These are phyloP conservation scores for Drosophila parvula DNA, from an alignment of 1,140 invertebrate genomes.

Conservation along the genomic window DNA sequence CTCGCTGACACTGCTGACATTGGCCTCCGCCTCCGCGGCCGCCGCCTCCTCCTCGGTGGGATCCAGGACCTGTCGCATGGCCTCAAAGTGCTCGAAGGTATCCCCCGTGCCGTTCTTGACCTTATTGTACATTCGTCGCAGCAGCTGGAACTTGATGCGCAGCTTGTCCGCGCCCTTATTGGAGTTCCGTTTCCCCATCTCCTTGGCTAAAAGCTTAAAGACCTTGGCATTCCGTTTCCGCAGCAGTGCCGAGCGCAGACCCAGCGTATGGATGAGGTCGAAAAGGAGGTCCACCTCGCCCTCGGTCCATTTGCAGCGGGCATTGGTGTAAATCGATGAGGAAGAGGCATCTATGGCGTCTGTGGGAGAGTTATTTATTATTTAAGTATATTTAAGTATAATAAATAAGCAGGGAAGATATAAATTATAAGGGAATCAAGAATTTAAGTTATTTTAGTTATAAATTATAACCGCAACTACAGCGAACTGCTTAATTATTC, in stretches of 20 bases:
- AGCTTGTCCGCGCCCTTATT: conserved; percentile 60
- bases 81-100: conserved; percentile 60
- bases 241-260: conserved; percentile 52
- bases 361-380: not conserved
- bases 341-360: conserved; percentile 31
- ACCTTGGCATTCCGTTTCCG: conserved; percentile 67
- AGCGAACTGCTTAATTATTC: too few species aligned
- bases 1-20: conserved; percentile 43
- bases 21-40: conserved; percentile 18
- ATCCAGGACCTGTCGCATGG: conserved; percentile 61
- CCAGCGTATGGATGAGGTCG: conserved; percentile 49
- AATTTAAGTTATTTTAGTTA: not conserved
- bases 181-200: conserved; percentile 52
- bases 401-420: not conserved
- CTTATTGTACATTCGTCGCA: conserved; percentile 64
- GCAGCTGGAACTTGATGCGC: conserved; percentile 65
- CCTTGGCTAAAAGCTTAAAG: conserved; percentile 60
- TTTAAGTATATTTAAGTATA: not conserved
- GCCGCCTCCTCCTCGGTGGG: conserved; percentile 32
- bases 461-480: too few species aligned
- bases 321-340: conserved; percentile 29
- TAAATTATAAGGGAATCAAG: too few species aligned
- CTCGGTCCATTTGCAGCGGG: conserved; percentile 63
- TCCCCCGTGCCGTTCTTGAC: conserved; percentile 46
- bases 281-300: conserved; percentile 60